Percentiles rank a stretch among this genome's conserved stretches.
phyloP scores from a whole-genome alignment of 1,140 invertebrate species.

The Diplogasteroides magnus region DNA sequence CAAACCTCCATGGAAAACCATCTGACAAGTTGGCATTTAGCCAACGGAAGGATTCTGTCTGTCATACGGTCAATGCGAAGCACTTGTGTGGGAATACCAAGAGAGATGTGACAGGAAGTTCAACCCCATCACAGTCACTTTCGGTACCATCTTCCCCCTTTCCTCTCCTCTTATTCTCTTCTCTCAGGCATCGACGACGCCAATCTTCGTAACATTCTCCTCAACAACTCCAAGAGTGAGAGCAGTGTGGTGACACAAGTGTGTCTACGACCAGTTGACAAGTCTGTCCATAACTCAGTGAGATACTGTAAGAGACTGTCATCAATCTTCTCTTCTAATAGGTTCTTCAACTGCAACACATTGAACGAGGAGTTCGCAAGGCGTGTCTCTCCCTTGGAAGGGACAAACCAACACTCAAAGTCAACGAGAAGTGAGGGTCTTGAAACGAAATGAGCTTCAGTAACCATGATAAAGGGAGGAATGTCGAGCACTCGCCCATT shows the following conservation, averaged over 20 bases:
- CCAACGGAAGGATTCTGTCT: not conserved
- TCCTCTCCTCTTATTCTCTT: not conserved
- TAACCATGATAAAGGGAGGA: not conserved
- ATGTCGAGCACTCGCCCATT: not conserved
- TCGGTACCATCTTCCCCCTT: not conserved
- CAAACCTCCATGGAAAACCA: not conserved
- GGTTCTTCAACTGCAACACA: slow-evolving; percentile 21
- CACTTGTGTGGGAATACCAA: not conserved
- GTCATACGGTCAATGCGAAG: not conserved
- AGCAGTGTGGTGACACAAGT: slow-evolving; percentile 18
- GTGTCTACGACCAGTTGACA: slow-evolving; percentile 24
- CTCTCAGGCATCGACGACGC: slow-evolving; percentile 22
- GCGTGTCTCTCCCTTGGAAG: slow-evolving; percentile 26
- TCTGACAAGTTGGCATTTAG: not conserved
- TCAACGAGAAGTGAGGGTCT: slow-evolving; percentile 3
- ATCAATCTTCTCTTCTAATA: slow-evolving; percentile 10
- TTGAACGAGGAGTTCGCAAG: slow-evolving; percentile 22
- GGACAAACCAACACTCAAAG: slow-evolving; percentile 12
- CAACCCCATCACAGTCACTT: not conserved
- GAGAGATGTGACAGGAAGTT: not conserved
- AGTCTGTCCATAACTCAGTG: slow-evolving; percentile 15
- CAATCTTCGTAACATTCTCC: slow-evolving; percentile 14
- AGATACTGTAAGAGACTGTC: not conserved
- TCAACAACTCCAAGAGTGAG: slow-evolving; percentile 16
- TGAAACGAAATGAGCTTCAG: too few relatives aligned